Evolutionary conservation across 2,113 vertebrate genomes (phyloP).

Genomic region (Toxotes jaculatrix): DNA sequence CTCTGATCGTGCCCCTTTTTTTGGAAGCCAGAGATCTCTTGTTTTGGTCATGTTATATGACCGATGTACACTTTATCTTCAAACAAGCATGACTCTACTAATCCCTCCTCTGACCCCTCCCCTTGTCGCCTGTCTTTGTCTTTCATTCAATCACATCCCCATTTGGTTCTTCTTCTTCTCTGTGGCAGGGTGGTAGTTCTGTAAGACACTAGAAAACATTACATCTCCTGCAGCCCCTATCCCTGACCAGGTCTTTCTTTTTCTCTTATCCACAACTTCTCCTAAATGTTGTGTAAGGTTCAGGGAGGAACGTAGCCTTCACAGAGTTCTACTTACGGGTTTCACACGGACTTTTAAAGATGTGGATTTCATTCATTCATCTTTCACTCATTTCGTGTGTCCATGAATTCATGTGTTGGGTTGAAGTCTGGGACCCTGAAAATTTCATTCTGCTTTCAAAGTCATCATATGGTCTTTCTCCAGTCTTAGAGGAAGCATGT

Average conservation of each 20-base stretch:
- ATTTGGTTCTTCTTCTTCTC: conserved; percentile 70
- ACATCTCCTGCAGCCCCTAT: conserved; percentile 53
- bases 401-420: conserved; percentile 70
- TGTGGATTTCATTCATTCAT: conserved; percentile 95
- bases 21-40: conserved; percentile 79
- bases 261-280: conserved; percentile 53
- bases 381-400: conserved; percentile 75
- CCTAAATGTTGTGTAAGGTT: conserved; percentile 53
- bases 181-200: conserved; percentile 70
- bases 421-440: conserved; percentile 70
- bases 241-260: conserved; percentile 59
- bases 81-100: conserved; percentile 92
- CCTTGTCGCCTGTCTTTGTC: conserved; percentile 74
- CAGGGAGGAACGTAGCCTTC: conserved; percentile 71
- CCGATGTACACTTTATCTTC: conserved; percentile 82
- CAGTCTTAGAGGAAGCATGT: conserved; percentile 65
- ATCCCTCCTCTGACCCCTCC: conserved; percentile 70
- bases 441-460: conserved; percentile 71
- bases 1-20: conserved; percentile 86
- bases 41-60: conserved; percentile 82
- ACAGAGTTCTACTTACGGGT: conserved; percentile 61
- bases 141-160: conserved; percentile 78
- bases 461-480: conserved; percentile 48
- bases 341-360: conserved; percentile 67
- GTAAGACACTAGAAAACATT: conserved; percentile 60